These are phyloP conservation scores for Grapholita molesta DNA, from an alignment of 1,140 invertebrate species.

Conservation along the genomic window DNA sequence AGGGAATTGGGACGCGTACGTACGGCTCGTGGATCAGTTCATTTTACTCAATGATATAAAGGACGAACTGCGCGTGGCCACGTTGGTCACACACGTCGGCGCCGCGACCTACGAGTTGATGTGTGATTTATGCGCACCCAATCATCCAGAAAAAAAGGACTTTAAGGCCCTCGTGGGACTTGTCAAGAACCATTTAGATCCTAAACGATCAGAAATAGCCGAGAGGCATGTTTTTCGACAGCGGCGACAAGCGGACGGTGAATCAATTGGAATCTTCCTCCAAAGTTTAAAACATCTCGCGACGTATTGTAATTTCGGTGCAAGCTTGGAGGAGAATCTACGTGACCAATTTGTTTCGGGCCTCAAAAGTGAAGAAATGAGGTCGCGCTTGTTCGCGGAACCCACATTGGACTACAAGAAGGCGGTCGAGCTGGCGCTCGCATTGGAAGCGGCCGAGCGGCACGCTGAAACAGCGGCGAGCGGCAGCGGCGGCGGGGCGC, in stretches of 20 bases:
- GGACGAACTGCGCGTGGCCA: neutral
- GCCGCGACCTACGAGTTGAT: conserved; percentile 4
- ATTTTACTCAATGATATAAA: neutral
- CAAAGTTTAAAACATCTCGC: conserved; percentile 10
- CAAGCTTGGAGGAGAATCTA: neutral
- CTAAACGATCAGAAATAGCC: conserved; percentile 17
- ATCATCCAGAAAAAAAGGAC: neutral
- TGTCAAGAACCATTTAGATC: neutral
- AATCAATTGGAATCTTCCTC: neutral
- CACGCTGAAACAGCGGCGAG: neutral
- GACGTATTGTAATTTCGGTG: neutral
- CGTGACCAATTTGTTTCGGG: neutral
- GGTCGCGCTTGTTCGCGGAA: conserved; percentile 9
- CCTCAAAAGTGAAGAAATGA: neutral
- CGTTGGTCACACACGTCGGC: conserved; percentile 2
- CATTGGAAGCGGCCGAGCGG: no score
- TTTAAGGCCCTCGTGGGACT: neutral
- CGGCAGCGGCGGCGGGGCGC: conserved; percentile 1
- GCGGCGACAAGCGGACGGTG: neutral
- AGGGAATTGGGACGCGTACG: conserved; percentile 11
- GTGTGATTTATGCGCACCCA: conserved; percentile 11
- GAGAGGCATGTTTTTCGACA: conserved; percentile 16
- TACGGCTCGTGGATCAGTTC: neutral
- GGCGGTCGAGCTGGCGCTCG: neutral
- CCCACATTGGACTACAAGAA: conserved; percentile 5